A percentile compares a stretch with the other conserved stretches of the same genome.
Evolutionary conservation across 2,797 vertebrate species (phyloP).

Genomic region (Erethizon dorsatum): DNA sequence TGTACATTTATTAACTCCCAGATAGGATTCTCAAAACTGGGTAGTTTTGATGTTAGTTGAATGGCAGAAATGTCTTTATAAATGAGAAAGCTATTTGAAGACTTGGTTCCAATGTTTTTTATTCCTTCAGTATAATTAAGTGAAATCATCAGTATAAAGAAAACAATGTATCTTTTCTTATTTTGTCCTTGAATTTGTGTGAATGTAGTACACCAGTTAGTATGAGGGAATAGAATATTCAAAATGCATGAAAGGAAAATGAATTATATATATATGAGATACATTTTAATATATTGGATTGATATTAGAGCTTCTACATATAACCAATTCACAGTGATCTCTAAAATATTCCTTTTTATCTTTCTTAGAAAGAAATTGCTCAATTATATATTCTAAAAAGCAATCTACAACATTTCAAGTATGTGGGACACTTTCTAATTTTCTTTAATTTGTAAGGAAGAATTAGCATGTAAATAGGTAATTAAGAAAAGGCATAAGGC

Average conservation of each 20-base stretch:
- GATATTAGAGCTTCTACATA: slow-evolving; percentile 63
- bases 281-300: slow-evolving; percentile 58
- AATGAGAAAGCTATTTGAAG: slow-evolving; percentile 35
- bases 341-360: slow-evolving; percentile 63
- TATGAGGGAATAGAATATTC: slow-evolving; percentile 39
- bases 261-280: slow-evolving; percentile 43
- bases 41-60: background rate
- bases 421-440: slow-evolving; percentile 63
- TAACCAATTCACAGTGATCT: slow-evolving; percentile 61
- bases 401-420: slow-evolving; percentile 72
- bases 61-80: slow-evolving; percentile 47
- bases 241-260: slow-evolving; percentile 70
- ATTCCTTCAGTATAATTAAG: slow-evolving; percentile 60
- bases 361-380: slow-evolving; percentile 61
- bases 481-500: slow-evolving; percentile 75
- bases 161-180: background rate
- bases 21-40: slow-evolving; percentile 40
- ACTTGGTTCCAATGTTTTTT: slow-evolving; percentile 19
- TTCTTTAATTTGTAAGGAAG: slow-evolving; percentile 75
- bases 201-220: background rate
- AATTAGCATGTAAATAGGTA: slow-evolving; percentile 80
- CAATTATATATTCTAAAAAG: slow-evolving; percentile 74
- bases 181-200: slow-evolving; percentile 47
- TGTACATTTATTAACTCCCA: slow-evolving; percentile 43
- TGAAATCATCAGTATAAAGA: background rate